Base-by-base conservation (phyloP, 2,888 invertebrate species). In the Drosophila cracens region DNA sequence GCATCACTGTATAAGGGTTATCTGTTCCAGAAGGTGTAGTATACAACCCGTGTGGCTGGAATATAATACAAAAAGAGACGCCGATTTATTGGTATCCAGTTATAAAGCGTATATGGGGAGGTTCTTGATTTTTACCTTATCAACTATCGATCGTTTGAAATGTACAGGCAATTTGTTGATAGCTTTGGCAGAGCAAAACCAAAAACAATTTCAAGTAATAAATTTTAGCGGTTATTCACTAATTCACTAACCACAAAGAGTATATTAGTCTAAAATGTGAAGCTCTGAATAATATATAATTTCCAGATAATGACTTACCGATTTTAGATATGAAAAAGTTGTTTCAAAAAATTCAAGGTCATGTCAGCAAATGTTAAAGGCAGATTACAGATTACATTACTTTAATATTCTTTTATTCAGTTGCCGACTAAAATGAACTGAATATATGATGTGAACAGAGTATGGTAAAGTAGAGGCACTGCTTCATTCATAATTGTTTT, bases 181-280 rank as follows among this genome's bases (percentile, higher is more conserved):
- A 25, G 29, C 6, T 46, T 21, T 46, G 43, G 68, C 68, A 68
- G 65, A 62, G 16, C 29, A 48, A 70, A 61, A 46, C 8, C 25
- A 16, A 46, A 25, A 46, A 46, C 25, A 16, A 46, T 8, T 25
- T 46, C 16, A 25, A 25, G 8, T 46, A 46, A 16, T 4, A 1
- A 16, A 46, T 16, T 46, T 46, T 25, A 16, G 16, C 16, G 46
- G 2, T 8, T 46, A 25, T 16, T 46, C 16, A 25, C 16, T 4
- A 16, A 16, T 25, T 21, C 21, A 16, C 16, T 25, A 2, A 25
- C 16, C 25, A 25, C 27, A 25, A 16, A 16, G 25, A 16, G 7
- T 16, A 7, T 46, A 21, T 25, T 16, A 46, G 8, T 16, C 8
- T 25, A 25, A 16, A 1, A 25, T 25, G 25, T 46, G 16, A 16